Evolutionary conservation across 2,113 vertebrate genomes (phyloP).

Genomic region (Lethenteron reissneri): DNA sequence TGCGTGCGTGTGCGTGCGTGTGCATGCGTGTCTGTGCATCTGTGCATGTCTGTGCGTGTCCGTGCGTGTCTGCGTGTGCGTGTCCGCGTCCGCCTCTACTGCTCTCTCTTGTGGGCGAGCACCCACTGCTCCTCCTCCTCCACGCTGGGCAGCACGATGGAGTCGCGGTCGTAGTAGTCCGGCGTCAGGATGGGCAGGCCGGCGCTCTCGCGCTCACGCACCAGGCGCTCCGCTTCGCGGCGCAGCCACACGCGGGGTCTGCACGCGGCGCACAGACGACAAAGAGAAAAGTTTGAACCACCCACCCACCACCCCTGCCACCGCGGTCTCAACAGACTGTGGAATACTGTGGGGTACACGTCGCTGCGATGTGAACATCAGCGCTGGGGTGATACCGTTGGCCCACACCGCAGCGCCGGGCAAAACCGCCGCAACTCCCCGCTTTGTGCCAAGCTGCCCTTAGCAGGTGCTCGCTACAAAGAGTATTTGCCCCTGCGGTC

Average conservation of each 20-base stretch:
- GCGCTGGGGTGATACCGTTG: too few species aligned
- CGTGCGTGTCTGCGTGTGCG: too few species aligned
- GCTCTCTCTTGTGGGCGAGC: neutral
- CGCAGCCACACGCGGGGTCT: slow-evolving; percentile 45
- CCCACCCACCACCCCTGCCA: too few species aligned
- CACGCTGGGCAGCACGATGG: slow-evolving; percentile 24
- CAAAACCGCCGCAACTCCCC: too few species aligned
- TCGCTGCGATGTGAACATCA: too few species aligned
- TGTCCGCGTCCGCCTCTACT: neutral
- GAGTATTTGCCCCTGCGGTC: too few species aligned
- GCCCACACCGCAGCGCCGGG: too few species aligned
- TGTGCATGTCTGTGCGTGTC: neutral
- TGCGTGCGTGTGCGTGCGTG: too few species aligned
- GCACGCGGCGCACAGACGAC: neutral
- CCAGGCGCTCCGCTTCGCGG: slow-evolving; percentile 36
- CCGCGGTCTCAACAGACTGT: too few species aligned
- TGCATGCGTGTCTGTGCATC: neutral
- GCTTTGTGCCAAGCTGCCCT: too few species aligned
- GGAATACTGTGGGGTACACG: too few species aligned
- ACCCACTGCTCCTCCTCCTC: slow-evolving; percentile 20
- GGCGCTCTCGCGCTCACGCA: slow-evolving; percentile 26
- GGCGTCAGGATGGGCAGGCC: slow-evolving; percentile 32
- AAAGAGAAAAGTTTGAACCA: neutral
- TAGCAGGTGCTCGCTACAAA: too few species aligned
- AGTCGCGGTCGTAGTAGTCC: slow-evolving; percentile 39